These are phyloP conservation scores for Anoncus sp. DNA, from an alignment of 2,888 invertebrate species.

Conservation along the genomic window DNA sequence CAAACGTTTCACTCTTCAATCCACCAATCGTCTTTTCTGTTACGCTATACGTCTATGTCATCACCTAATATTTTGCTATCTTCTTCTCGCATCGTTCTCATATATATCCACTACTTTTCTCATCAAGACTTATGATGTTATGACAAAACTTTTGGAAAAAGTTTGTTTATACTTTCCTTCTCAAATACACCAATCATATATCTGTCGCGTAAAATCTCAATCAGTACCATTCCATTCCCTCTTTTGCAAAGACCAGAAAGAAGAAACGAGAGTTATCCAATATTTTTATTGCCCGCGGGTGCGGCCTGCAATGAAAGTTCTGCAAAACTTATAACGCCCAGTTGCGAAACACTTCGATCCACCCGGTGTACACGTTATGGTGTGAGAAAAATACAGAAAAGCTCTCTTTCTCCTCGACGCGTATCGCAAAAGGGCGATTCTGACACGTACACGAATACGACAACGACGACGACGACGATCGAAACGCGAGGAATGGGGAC, in stretches of 20 bases:
- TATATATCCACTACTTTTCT: conserved; percentile 1
- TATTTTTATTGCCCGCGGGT: conserved; percentile 23
- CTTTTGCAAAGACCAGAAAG: conserved; percentile 7
- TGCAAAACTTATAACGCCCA: conserved; percentile 27
- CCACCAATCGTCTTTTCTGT: not conserved
- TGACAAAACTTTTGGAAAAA: conserved; percentile 9
- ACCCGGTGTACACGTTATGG: not conserved
- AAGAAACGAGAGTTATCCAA: conserved; percentile 5
- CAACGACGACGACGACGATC: conserved; percentile 25
- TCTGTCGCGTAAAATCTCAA: conserved; percentile 34
- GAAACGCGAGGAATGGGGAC: conserved; percentile 11
- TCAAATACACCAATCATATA: not conserved
- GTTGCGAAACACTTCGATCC: conserved; percentile 8
- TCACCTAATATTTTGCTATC: not conserved
- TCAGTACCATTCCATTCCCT: conserved; percentile 13
- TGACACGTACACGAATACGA: conserved; percentile 37
- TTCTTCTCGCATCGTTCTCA: not conserved
- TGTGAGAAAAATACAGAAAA: not conserved
- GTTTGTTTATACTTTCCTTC: conserved; percentile 18
- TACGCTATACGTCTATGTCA: not conserved
- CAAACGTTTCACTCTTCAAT: not conserved
- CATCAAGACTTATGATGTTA: conserved; percentile 1
- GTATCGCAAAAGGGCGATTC: conserved; percentile 32
- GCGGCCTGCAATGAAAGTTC: not conserved
- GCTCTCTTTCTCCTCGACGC: conserved; percentile 8